Percentiles rank a stretch among this genome's conserved stretches.
phyloP scores from a whole-genome alignment of 2,797 vertebrate genomes.

The Ctenosaura bakeri region DNA sequence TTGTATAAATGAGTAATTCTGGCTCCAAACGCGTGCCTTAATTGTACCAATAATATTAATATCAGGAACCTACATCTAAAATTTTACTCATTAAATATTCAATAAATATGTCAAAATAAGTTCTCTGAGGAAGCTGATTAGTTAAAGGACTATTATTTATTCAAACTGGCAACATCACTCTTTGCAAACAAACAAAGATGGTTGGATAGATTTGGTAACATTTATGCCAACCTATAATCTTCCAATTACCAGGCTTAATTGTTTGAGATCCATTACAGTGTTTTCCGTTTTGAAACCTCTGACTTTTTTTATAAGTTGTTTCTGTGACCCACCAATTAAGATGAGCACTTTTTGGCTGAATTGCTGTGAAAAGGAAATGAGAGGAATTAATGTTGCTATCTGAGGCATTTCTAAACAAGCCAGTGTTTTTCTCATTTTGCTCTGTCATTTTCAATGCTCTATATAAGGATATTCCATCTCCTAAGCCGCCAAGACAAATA shows the following conservation, averaged over 20 bases:
- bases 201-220: constrained; percentile 50
- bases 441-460: background rate
- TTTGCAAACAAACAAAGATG: constrained; percentile 61
- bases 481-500: background rate
- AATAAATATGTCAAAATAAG: constrained; percentile 64
- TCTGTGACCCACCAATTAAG: fast-evolving
- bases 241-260: constrained; percentile 68
- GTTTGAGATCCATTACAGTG: constrained; percentile 46
- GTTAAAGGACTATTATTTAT: constrained; percentile 58
- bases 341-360: fast-evolving
- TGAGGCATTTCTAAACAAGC: background rate
- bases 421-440: background rate
- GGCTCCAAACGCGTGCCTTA: too few relatives aligned
- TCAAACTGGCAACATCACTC: constrained; percentile 38
- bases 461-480: too few relatives aligned
- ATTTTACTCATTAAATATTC: constrained; percentile 58
- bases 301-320: background rate
- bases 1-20: too few relatives aligned
- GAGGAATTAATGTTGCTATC: background rate
- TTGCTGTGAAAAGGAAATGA: background rate
- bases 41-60: constrained; percentile 51
- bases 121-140: constrained; percentile 38
- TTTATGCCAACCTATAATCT: constrained; percentile 48
- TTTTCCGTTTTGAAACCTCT: constrained; percentile 38
- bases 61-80: constrained; percentile 52